Conservation (phyloP, 1,140 invertebrate genomes). For the Drosophila nikananu region DNA sequence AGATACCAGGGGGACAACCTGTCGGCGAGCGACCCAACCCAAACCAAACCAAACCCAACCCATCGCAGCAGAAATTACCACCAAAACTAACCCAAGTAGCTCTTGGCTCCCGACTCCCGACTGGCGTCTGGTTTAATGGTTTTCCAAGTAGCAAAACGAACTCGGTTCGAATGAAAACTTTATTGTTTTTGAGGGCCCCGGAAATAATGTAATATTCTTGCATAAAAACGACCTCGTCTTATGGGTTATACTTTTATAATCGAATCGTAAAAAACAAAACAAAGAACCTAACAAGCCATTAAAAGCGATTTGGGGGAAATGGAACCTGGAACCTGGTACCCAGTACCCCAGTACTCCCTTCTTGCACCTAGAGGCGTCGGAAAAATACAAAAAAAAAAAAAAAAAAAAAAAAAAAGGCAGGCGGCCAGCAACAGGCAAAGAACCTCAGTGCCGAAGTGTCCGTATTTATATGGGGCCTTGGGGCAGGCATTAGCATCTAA, state of each 20-base stretch:
- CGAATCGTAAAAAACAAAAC: constrained; percentile 68
- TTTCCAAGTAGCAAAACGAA: constrained; percentile 50
- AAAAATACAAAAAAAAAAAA: background rate
- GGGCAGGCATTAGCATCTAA: constrained; percentile 50
- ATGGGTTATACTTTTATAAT: constrained; percentile 74
- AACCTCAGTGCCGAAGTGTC: constrained; percentile 21
- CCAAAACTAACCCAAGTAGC: constrained; percentile 12
- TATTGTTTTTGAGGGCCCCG: constrained; percentile 69
- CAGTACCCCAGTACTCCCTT: background rate
- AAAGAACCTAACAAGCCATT: constrained; percentile 31
- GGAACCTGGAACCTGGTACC: constrained; percentile 29
- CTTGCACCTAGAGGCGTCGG: constrained; percentile 2
- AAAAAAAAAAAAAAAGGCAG: too few species aligned
- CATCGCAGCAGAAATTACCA: constrained; percentile 4
- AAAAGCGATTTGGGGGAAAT: constrained; percentile 46
- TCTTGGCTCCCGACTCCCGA: constrained; percentile 9
- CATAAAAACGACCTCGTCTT: constrained; percentile 57
- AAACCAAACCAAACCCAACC: constrained; percentile 3
- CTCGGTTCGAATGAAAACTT: constrained; percentile 58
- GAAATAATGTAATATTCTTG: constrained; percentile 82
- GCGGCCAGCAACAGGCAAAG: constrained; percentile 51
- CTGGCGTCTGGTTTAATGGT: constrained; percentile 71
- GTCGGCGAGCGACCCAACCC: background rate
- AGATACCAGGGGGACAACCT: constrained; percentile 23
- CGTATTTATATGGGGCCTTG: constrained; percentile 14